A percentile compares a stretch with the other conserved stretches of the same genome.
phyloP scores from a whole-genome alignment of 2,888 invertebrate genomes.

The Eupithecia exiguata region DNA sequence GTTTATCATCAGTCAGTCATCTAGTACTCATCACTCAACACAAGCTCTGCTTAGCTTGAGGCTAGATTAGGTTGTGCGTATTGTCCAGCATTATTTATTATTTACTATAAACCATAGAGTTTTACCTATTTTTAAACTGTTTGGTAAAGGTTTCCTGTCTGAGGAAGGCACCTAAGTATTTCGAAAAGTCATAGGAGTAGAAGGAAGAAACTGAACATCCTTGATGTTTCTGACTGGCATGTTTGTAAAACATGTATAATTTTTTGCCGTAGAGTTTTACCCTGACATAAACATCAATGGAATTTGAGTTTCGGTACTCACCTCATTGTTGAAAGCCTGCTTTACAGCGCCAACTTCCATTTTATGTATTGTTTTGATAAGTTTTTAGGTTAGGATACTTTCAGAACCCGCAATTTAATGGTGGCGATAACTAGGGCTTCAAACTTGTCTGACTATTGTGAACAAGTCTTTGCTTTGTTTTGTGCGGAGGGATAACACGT shows the following conservation, averaged over 20 bases:
- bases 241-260: neutral
- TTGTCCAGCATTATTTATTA: neutral
- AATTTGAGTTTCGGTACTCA: conserved; percentile 41
- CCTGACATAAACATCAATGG: neutral
- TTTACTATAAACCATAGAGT: neutral
- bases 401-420: neutral
- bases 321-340: conserved; percentile 80
- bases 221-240: neutral
- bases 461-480: neutral
- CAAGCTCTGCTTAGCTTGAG: too few species aligned
- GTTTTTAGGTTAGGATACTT: conserved; percentile 49
- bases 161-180: neutral
- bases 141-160: neutral
- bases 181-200: neutral
- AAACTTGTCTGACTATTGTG: neutral
- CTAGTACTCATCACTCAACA: too few species aligned
- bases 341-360: conserved; percentile 81
- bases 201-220: neutral
- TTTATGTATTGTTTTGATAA: conserved; percentile 37
- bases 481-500: neutral
- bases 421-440: neutral
- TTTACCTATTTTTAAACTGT: neutral
- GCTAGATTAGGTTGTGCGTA: too few species aligned
- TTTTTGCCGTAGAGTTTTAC: neutral
- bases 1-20: too few species aligned